Evolutionary conservation across 2,888 invertebrate genomes (phyloP), one percentile per base, ranked within the genome.

Genomic region (Orchesella flavescens): DNA sequence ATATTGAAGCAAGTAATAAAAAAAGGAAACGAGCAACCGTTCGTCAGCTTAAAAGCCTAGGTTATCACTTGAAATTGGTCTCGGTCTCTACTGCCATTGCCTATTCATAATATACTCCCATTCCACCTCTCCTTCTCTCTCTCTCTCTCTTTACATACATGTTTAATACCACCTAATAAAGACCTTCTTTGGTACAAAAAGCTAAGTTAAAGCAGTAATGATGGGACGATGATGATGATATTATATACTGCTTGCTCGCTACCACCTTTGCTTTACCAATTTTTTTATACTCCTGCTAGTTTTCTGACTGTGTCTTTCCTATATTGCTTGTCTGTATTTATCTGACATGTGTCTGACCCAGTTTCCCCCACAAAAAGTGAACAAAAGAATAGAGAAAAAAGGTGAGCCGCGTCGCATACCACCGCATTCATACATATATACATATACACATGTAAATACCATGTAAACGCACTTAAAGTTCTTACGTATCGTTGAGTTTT

Each of bases 341-440:
- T 49, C 75, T 75, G 81, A 75, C 81, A 81, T 81, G 81, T 75
- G 81, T 81, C 69, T 81, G 81, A 81, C 81, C 81, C 81, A 81
- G 75, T 69, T 81, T 81, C 49, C 24, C 69, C 69, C 69, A 75
- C 43, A 23, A 81, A 79, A 81, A 81, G 75, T 81, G 68, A 81
- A 69, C 81, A 69, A 80, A 73, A 69, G 61, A 57, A 80, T 24
- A 34, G 23, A 66, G n/a, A 74, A 49, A 63, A 43, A 49, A 69
- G 55, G 71, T 61, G 66, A 53, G 65, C 61, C 34, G 23, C 61
- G 19, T 34, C 34, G 69, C 59, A 73, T 69, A 53, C 49, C 23
- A 69, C 69, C 49, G 53, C 57, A 19, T 57, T 17, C 17, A 57
- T 69, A 53, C 49, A 17, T 65, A n/a, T 66, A 19, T 63, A 9